Evolutionary conservation across 2,888 invertebrate species (phyloP).

Genomic region (Octonoba sinensis): DNA sequence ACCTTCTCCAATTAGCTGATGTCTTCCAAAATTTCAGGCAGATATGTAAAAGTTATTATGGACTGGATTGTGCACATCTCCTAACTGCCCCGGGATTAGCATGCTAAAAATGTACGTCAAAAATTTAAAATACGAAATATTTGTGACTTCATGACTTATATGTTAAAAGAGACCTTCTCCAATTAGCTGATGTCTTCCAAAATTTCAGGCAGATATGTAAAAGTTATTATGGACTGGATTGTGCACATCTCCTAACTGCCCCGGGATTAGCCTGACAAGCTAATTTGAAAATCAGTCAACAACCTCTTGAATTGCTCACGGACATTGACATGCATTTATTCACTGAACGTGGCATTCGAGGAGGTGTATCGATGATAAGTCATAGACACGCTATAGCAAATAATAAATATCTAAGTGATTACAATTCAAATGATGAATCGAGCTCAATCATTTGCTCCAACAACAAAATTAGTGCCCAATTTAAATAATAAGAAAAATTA

Average conservation of each 20-base stretch:
- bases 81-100: slow-evolving; percentile 60
- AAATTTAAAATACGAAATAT: no score
- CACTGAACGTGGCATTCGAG: slow-evolving; percentile 67
- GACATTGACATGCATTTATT: slow-evolving; percentile 67
- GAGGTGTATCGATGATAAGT: slow-evolving; percentile 30
- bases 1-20: no score
- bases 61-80: slow-evolving; percentile 3
- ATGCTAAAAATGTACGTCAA: no score
- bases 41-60: not conserved
- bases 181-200: no score
- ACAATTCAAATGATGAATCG: not conserved
- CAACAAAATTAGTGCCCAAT: slow-evolving; percentile 42
- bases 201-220: no score
- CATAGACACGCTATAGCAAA: slow-evolving; percentile 19
- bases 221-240: not conserved
- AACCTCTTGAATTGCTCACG: slow-evolving; percentile 67
- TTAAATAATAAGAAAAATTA: slow-evolving; percentile 65
- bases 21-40: no score
- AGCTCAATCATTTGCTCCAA: not conserved
- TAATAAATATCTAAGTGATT: slow-evolving; percentile 2
- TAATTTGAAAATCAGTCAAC: slow-evolving; percentile 67
- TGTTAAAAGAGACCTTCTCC: no score
- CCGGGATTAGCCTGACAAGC: slow-evolving; percentile 68
- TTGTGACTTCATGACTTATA: no score
- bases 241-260: not conserved